phyloP scores from a whole-genome alignment of 2,797 vertebrate genomes.

The Halcyon smyrnensis region DNA sequence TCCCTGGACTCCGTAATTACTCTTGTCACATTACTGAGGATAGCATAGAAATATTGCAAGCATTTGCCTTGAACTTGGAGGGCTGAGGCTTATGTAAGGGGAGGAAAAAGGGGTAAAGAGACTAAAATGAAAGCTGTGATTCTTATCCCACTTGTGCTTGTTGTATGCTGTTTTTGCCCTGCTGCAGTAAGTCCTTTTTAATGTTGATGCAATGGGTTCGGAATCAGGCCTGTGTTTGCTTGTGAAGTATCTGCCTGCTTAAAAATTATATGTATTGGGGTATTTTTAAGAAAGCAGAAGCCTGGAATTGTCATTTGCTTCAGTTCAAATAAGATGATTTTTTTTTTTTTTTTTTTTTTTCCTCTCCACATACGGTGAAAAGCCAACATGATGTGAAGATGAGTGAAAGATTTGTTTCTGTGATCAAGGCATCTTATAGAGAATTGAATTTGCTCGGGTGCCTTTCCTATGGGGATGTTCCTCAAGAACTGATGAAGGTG shows the following conservation, averaged over 20 bases:
- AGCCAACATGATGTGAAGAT: background rate
- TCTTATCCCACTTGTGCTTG: background rate
- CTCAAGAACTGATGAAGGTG: background rate
- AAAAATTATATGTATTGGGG: background rate
- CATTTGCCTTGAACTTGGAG: conserved; percentile 27
- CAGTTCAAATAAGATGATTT: background rate
- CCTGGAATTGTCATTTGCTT: background rate
- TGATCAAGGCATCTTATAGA: background rate
- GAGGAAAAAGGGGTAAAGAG: background rate
- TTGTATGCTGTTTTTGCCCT: background rate
- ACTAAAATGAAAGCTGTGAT: background rate
- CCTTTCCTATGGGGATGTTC: background rate
- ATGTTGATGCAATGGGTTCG: background rate
- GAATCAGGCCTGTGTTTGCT: background rate
- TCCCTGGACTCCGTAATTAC: conserved; percentile 35
- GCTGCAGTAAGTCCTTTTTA: background rate
- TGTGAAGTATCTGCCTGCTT: background rate
- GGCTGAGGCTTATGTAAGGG: background rate
- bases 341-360: background rate
- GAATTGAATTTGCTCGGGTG: background rate
- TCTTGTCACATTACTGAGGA: conserved; percentile 39
- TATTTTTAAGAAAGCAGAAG: background rate
- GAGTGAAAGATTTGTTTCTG: background rate
- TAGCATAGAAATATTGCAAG: conserved; percentile 34
- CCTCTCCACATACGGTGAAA: background rate